Base-by-base conservation (phyloP, 2,888 invertebrate genomes). In the Galeruca laticollis region DNA sequence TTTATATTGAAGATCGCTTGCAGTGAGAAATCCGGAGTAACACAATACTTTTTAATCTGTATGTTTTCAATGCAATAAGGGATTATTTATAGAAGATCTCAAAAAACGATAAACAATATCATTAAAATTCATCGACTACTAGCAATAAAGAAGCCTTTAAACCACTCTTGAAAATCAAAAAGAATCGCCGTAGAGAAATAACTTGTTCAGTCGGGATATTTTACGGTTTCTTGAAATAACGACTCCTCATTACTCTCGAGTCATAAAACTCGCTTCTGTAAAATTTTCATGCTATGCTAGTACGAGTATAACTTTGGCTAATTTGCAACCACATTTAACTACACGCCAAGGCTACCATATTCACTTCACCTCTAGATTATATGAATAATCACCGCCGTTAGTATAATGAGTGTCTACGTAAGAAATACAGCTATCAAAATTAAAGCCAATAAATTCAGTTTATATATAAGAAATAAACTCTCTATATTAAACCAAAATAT, bases 281-380 rank as follows among this genome's bases (percentile, higher is more conserved):
- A 68, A 60, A 68, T 68, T 68, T 68, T 68, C 60, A 68, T 68
- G 43, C 43, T 56, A 63, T 68, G 56, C 68, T 61, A 60, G 61
- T 61, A 60, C 68, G 64, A 60, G 61, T 61, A 68, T 68, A 71
- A 71, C 64, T 68, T 64, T 68, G 49, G 61, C 71, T 64, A 64
- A 71, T 71, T 71, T 68, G 68, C 71, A 71, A 68, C 71, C 68
- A 68, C 71, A 68, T 62, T 37, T 64, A 64, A 66, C 60, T 63
- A 35, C 63, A 54, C 26, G 63, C 15, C 54, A 54, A 54, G 56
- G 63, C 54, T 31, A 37, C 63, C 49, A 56, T 64, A 40, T 64
- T 64, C 54, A 64, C 37, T 64, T 64, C 54, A 64, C 63, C 20
- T 26, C n/a, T 4, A 37, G 60, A 67, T 67, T 60, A 49, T 52